phyloP scores from a whole-genome alignment of 2,797 vertebrate genomes.

The Hypotaenidia okinawae region DNA sequence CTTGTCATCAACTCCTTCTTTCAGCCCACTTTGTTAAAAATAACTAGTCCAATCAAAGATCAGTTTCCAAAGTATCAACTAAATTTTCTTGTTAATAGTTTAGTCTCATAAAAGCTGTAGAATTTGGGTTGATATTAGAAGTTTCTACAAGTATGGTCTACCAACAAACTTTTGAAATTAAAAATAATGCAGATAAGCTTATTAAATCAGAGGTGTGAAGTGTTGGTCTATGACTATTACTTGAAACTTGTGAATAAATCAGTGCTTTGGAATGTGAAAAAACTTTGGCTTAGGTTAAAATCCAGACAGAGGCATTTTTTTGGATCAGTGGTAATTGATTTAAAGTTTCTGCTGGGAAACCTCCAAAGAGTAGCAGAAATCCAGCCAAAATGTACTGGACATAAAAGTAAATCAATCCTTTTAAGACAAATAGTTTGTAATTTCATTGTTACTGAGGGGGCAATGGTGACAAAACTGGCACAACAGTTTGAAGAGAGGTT shows the following conservation, averaged over 20 bases:
- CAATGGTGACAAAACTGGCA: neutral
- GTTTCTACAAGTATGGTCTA: neutral
- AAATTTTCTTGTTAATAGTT: neutral
- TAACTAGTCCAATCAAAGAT: neutral
- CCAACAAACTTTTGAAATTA: neutral
- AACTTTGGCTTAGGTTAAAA: slow-evolving; percentile 49
- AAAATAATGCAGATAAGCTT: slow-evolving; percentile 44
- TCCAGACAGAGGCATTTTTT: slow-evolving; percentile 66
- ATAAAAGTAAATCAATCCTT: slow-evolving; percentile 46
- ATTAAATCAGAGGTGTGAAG: slow-evolving; percentile 53
- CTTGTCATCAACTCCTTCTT: neutral
- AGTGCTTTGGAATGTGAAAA: slow-evolving; percentile 66
- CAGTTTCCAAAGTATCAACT: neutral
- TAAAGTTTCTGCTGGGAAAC: slow-evolving; percentile 66
- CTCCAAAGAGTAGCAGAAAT: slow-evolving; percentile 63
- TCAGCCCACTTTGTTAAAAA: neutral
- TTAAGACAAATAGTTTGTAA: slow-evolving; percentile 47
- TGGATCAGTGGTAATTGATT: slow-evolving; percentile 59
- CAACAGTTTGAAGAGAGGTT: neutral
- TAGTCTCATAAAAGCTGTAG: neutral
- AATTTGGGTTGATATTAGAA: neutral
- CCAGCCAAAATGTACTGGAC: slow-evolving; percentile 53
- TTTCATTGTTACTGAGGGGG: slow-evolving; percentile 39
- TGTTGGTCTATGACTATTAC: slow-evolving; percentile 33
- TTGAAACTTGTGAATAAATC: slow-evolving; percentile 68